Base-by-base conservation (phyloP, 2,888 invertebrate genomes). In the Mamestra brassicae region DNA sequence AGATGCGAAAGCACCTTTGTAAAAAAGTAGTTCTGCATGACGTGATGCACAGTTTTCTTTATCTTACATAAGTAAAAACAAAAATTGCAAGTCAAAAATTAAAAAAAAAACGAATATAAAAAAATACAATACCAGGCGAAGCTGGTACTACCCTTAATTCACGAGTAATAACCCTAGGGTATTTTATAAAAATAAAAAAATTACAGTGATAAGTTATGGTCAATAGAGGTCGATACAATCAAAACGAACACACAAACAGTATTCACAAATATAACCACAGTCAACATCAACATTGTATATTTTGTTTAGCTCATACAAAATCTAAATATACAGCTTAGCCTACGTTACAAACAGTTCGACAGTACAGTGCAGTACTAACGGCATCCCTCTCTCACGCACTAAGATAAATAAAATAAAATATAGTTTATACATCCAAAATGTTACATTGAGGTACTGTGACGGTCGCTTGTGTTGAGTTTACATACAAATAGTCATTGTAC, bases 281-380 rank as follows among this genome's bases (percentile, higher is more conserved):
- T 80, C 86, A 84, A 83, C 85, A 92, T 91, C 90, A 93, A 93
- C 91, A 92, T 87, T 94, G 95, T 95, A 95, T 94, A 94, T 93
- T 95, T 94, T 73, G 87, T 93, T 94, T 95, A 94, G 93, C 91
- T 93, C 93, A 95, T 96, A 96, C 93, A 96, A 95, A 96, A 95
- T 94, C 95, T 95, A 95, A 91, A 92, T 92, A 93, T 90, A 92
- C 90, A 91, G 87, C 92, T 92, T 94, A 87, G 34, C 13, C 79
- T 86, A 85, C 81, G 89, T 92, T 89, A 92, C 92, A 92, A 88
- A 90, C 90, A 92, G 87, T 73, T 87, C 89, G 92, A 94, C 94
- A 94, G 93, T 89, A 91, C 87, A 84, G 85, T 80, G 85, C 87
- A 87, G 88, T 88, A 89, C 84, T 83, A 87, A 62, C 74, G 52